Evolutionary conservation across 2,888 invertebrate genomes (phyloP).

Genomic region (Standfussiana lucernea): DNA sequence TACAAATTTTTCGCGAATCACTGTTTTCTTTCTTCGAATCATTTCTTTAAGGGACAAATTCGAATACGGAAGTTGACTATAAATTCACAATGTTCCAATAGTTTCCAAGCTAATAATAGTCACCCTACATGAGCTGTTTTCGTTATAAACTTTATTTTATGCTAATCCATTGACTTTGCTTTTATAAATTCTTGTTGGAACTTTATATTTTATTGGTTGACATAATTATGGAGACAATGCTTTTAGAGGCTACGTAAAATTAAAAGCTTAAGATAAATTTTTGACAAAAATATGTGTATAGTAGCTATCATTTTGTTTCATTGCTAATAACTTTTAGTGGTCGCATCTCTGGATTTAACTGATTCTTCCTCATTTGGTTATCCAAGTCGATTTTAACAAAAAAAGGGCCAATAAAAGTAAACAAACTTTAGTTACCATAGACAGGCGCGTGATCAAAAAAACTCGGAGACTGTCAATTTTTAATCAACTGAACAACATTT

Average conservation of each 20-base stretch:
- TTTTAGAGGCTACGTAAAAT: background rate
- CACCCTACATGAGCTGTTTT: conserved; percentile 16
- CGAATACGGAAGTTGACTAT: background rate
- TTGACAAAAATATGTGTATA: background rate
- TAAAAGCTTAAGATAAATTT: background rate
- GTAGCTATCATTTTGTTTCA: too few relatives aligned
- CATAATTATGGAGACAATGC: background rate
- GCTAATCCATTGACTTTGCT: conserved; percentile 11
- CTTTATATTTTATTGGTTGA: conserved; percentile 7
- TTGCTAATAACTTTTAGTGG: background rate
- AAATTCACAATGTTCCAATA: background rate
- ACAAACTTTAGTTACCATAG: background rate
- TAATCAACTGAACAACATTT: background rate
- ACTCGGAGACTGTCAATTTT: background rate
- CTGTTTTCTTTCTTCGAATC: background rate
- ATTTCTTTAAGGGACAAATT: background rate
- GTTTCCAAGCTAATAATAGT: conserved; percentile 10
- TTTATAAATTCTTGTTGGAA: conserved; percentile 8
- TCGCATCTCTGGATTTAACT: background rate
- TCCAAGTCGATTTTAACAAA: too few relatives aligned
- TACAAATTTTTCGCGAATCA: background rate
- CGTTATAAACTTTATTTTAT: conserved; percentile 2
- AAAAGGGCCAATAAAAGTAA: background rate
- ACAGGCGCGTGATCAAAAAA: background rate
- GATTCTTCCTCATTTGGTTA: background rate